A percentile compares a stretch with the other conserved stretches of the same genome.
These are phyloP conservation scores for Ciconia nigra DNA, from an alignment of 2,797 vertebrate species.

Conservation along the genomic window DNA sequence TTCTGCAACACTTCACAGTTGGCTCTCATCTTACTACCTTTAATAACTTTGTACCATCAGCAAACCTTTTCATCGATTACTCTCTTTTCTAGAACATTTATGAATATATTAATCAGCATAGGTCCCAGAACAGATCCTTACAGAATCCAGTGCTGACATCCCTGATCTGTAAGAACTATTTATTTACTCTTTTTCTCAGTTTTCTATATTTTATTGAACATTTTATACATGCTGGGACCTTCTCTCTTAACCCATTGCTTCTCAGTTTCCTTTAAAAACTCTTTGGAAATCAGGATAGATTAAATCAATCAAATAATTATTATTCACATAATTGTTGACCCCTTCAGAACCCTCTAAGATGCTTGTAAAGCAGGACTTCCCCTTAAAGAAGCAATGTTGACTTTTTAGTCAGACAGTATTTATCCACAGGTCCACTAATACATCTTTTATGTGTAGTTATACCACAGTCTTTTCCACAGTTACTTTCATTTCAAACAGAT, in stretches of 20 bases:
- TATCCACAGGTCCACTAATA: not conserved
- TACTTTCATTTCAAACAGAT: not conserved
- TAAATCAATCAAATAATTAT: not conserved
- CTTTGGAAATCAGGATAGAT: not conserved
- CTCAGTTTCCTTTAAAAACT: not conserved
- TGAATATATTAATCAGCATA: not conserved
- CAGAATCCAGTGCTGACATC: not conserved
- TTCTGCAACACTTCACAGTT: not conserved
- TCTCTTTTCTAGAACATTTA: not conserved
- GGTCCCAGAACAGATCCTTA: not conserved
- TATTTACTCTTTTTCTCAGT: not conserved
- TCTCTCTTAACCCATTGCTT: not conserved
- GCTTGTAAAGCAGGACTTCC: not conserved
- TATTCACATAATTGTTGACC: not conserved
- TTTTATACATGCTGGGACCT: not conserved
- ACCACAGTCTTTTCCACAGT: not conserved
- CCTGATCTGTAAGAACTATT: not conserved
- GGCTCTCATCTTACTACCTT: not conserved
- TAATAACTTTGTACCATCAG: not conserved
- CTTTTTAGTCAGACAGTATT: not conserved
- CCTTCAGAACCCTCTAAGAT: not conserved
- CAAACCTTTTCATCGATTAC: not conserved
- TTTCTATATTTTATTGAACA: not conserved
- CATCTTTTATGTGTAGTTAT: not conserved
- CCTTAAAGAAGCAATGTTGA: not conserved